These are phyloP conservation scores for Haliclystus octoradiatus DNA, from an alignment of 30 jellyfish, hydroid and myxozoan species.

Conservation along the genomic window DNA sequence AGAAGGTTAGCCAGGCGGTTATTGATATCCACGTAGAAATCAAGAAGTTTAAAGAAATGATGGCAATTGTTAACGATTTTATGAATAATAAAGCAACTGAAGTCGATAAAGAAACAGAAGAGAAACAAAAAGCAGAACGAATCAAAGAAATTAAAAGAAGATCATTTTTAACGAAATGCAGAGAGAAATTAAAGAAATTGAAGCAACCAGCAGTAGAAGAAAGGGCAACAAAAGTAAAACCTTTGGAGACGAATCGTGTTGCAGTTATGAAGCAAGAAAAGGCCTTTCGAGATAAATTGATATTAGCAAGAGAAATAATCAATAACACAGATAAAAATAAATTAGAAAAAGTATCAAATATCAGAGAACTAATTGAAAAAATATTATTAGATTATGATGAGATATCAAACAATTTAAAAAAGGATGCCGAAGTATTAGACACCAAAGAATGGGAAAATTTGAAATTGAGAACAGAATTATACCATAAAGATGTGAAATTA, in stretches of 20 bases:
- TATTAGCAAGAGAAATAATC: too few species aligned
- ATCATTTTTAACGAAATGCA: neutral
- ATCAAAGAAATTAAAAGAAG: neutral
- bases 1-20: neutral
- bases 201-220: too few species aligned
- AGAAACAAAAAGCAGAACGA: neutral
- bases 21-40: neutral
- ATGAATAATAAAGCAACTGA: neutral
- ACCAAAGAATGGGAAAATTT: neutral
- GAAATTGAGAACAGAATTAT: neutral
- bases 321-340: too few species aligned
- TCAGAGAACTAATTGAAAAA: too few species aligned
- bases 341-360: too few species aligned
- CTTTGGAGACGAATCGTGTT: too few species aligned
- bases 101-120: neutral
- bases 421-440: neutral
- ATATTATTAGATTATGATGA: too few species aligned
- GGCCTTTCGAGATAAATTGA: too few species aligned
- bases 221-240: too few species aligned
- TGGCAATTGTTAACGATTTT: neutral
- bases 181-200: neutral
- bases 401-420: neutral
- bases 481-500: neutral
- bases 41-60: neutral
- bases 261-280: too few species aligned